These are phyloP conservation scores for Fulmarus glacialis DNA, from an alignment of 2,113 vertebrate genomes.

Conservation along the genomic window DNA sequence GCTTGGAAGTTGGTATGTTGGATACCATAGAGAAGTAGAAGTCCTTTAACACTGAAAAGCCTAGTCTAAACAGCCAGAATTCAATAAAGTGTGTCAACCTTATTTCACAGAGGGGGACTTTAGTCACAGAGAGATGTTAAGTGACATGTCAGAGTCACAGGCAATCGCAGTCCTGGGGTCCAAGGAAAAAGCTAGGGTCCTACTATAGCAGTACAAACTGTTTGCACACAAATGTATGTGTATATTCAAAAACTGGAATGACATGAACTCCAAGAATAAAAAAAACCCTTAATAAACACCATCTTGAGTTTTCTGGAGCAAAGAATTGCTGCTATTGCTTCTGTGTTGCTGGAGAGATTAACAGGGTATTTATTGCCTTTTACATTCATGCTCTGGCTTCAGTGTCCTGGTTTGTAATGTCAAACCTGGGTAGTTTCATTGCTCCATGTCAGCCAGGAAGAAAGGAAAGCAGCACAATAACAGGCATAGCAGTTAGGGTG, in stretches of 20 bases:
- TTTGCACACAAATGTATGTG: neutral
- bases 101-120: neutral
- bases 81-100: neutral
- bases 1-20: neutral
- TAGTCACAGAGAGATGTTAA: neutral
- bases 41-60: neutral
- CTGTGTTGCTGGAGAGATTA: slow-evolving; percentile 21
- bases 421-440: neutral
- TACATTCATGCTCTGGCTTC: neutral
- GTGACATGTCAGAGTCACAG: neutral
- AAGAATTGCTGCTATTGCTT: neutral
- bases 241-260: neutral
- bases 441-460: neutral
- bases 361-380: slow-evolving; percentile 4
- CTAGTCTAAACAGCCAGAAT: neutral
- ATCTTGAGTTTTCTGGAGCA: neutral
- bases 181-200: neutral
- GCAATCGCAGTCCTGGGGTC: neutral
- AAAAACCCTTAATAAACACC: neutral
- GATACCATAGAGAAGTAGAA: neutral
- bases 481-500: neutral
- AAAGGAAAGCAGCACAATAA: neutral
- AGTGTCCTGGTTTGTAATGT: neutral
- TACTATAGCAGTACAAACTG: rapidly evolving
- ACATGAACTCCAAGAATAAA: neutral